These are phyloP conservation scores for Diplodus sargus DNA, from an alignment of 2,797 vertebrate species.

Conservation along the genomic window DNA sequence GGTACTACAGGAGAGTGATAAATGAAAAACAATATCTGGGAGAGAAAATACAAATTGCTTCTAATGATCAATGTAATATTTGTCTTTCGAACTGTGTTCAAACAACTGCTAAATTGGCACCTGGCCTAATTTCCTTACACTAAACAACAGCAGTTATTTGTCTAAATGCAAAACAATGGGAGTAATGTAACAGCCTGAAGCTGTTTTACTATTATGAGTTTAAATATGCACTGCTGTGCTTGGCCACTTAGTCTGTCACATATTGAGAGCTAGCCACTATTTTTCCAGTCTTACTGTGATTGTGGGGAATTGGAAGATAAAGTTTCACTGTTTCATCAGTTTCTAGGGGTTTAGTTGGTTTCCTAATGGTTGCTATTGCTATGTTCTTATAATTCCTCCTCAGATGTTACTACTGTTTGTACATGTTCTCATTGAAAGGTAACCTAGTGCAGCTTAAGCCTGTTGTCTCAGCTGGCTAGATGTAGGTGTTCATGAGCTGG, in stretches of 20 bases:
- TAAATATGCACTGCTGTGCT: conserved; percentile 8
- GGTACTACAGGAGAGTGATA: no score
- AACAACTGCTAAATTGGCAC: background rate
- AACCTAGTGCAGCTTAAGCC: background rate
- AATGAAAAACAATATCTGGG: no score
- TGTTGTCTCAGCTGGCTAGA: conserved; percentile 29
- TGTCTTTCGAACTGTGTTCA: background rate
- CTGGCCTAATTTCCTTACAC: background rate
- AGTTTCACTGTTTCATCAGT: background rate
- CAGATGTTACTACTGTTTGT: background rate
- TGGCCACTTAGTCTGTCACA: background rate
- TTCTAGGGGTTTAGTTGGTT: conserved; percentile 4
- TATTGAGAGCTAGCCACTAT: background rate
- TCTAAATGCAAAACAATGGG: background rate
- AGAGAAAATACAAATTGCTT: background rate
- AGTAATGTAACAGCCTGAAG: background rate
- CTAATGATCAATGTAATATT: background rate
- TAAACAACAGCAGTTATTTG: background rate
- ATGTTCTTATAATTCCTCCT: background rate
- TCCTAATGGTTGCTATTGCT: background rate
- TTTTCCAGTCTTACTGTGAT: conserved; percentile 13
- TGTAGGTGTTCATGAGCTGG: conserved; percentile 30
- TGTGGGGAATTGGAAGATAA: background rate
- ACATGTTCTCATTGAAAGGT: conserved; percentile 13
- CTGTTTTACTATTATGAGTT: background rate